Evolutionary conservation across 2,888 invertebrate genomes (phyloP).

Genomic region (Apamea sordens): DNA sequence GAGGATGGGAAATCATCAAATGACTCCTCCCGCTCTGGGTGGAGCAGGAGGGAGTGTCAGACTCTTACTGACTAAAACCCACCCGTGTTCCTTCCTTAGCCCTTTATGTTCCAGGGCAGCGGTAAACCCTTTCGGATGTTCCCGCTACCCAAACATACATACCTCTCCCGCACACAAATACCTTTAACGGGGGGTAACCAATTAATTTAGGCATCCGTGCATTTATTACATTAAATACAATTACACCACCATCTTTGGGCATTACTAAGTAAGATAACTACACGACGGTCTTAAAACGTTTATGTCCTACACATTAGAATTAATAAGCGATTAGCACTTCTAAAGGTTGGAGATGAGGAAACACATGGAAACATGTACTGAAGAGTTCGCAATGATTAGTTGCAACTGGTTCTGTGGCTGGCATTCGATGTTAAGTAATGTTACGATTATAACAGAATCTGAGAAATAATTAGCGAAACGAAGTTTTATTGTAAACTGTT

Average conservation of each 20-base stretch:
- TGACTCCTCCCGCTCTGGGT: no score
- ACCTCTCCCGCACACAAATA: not conserved
- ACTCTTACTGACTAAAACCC: no score
- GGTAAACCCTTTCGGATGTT: no score
- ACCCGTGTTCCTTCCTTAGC: no score
- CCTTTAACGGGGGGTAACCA: not conserved
- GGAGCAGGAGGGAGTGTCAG: no score
- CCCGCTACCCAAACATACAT: no score
- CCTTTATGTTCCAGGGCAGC: no score
- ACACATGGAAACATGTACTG: conserved; percentile 3
- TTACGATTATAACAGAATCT: not conserved
- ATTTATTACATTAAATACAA: not conserved
- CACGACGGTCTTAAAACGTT: not conserved
- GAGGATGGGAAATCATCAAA: no score
- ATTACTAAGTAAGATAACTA: no score
- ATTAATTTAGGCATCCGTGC: not conserved
- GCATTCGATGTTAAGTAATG: conserved; percentile 7
- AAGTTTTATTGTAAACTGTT: not conserved
- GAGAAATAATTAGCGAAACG: not conserved
- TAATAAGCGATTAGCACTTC: conserved; percentile 33
- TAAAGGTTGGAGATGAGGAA: conserved; percentile 43
- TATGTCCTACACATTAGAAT: conserved; percentile 2
- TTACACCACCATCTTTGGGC: not conserved
- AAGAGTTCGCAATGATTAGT: not conserved
- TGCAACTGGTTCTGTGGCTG: conserved; percentile 15